phyloP scores from a whole-genome alignment of 2,888 invertebrate species.

The Apotomis betuletana region DNA sequence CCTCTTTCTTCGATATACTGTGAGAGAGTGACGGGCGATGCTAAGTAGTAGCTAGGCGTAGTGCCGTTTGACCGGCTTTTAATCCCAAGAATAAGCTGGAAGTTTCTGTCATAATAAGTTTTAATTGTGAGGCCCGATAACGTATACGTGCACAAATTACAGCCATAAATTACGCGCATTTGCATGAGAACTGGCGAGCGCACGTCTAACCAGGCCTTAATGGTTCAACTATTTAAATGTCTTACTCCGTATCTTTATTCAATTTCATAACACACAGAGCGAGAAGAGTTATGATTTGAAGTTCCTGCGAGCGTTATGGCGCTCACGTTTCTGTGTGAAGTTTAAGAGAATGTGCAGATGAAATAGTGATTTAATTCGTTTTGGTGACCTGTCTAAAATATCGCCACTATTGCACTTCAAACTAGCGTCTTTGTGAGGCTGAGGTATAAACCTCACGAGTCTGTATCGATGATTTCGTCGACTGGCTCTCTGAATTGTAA shows the following conservation, averaged over 20 bases:
- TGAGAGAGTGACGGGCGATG: no score
- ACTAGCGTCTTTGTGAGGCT: no score
- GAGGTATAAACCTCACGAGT: no score
- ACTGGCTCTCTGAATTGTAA: no score
- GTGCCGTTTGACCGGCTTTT: constrained; percentile 31
- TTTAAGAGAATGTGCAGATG: not conserved
- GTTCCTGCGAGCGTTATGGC: constrained; percentile 45
- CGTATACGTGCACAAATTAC: constrained; percentile 53
- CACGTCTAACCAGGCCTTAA: constrained; percentile 60
- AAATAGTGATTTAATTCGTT: no score
- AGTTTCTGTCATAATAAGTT: constrained; percentile 56
- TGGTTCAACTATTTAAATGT: constrained; percentile 73
- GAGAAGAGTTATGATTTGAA: constrained; percentile 57
- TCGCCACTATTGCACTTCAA: no score
- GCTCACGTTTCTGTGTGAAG: constrained; percentile 11
- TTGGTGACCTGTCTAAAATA: no score
- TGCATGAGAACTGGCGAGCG: constrained; percentile 65
- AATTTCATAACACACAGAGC: constrained; percentile 59
- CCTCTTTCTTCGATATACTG: no score
- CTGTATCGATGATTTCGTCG: no score
- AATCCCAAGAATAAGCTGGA: constrained; percentile 46
- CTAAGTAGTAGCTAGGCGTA: no score
- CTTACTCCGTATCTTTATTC: constrained; percentile 67
- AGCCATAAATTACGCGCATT: constrained; percentile 63
- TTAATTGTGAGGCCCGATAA: constrained; percentile 56